These are phyloP conservation scores for Matsumurasca onukii DNA, from an alignment of 1,140 invertebrate species.

Conservation along the genomic window DNA sequence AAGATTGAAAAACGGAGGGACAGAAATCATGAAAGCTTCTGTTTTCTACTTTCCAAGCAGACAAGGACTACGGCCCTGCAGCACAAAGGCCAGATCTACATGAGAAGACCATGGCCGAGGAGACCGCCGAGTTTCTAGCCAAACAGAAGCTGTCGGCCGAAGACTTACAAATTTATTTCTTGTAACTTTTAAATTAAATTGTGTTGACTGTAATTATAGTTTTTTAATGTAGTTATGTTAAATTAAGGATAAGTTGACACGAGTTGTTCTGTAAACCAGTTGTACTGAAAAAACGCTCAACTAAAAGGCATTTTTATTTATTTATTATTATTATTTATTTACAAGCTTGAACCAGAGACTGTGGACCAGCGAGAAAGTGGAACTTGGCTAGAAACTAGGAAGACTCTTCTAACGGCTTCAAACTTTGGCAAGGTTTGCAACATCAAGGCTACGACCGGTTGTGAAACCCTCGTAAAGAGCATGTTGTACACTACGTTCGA, in stretches of 20 bases:
- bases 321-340: no score
- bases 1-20: no score
- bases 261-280: no score
- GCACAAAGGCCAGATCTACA: slow-evolving; percentile 7
- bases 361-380: not conserved
- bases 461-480: slow-evolving; percentile 35
- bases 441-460: slow-evolving; percentile 38
- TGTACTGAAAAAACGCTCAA: no score
- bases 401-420: slow-evolving; percentile 45
- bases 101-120: not conserved
- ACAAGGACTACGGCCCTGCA: no score
- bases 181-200: no score
- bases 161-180: no score
- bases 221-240: no score
- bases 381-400: no score
- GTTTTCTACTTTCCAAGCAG: not conserved
- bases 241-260: no score
- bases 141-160: not conserved
- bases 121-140: not conserved
- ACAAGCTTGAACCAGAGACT: not conserved
- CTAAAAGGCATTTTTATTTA: no score
- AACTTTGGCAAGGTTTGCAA: slow-evolving; percentile 46
- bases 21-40: not conserved
- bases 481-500: slow-evolving; percentile 9
- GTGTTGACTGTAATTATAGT: no score